Evolutionary conservation across 2,888 invertebrate genomes (phyloP).

Genomic region (Agelastica alni): DNA sequence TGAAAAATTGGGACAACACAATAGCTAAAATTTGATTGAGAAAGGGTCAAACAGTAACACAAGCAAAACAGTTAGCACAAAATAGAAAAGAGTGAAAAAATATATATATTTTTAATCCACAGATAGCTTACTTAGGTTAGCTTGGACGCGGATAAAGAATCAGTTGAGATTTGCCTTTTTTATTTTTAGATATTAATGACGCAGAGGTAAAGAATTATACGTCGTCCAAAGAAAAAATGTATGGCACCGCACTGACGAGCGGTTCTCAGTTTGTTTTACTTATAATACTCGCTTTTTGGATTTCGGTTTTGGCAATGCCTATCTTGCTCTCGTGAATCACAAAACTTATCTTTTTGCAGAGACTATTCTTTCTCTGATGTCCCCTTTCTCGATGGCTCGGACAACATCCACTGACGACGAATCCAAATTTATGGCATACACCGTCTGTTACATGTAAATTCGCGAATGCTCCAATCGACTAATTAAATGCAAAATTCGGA

Average conservation of each 20-base stretch:
- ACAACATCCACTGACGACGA: conserved; percentile 14
- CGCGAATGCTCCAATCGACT: conserved; percentile 35
- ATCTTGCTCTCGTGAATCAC: conserved; percentile 48
- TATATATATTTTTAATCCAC: too few relatives aligned
- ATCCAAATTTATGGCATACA: conserved; percentile 42
- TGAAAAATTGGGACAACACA: too few relatives aligned
- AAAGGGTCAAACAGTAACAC: too few relatives aligned
- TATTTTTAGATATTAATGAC: too few relatives aligned
- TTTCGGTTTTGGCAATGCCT: conserved; percentile 44
- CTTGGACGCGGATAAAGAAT: too few relatives aligned
- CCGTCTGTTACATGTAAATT: conserved; percentile 44
- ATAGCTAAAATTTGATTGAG: too few relatives aligned
- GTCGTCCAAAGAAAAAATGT: too few relatives aligned
- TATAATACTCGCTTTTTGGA: conserved; percentile 46
- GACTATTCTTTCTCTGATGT: conserved; percentile 42
- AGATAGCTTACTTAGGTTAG: too few relatives aligned
- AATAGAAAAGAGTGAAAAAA: too few relatives aligned
- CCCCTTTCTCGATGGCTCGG: conserved; percentile 30
- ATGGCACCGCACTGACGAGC: conserved; percentile 17
- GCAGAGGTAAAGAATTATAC: too few relatives aligned
- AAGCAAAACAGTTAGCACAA: too few relatives aligned
- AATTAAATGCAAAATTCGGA: conserved; percentile 42
- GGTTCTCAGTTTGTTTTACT: conserved; percentile 39
- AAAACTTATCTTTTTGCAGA: conserved; percentile 43
- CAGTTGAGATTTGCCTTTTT: too few relatives aligned